A percentile compares a stretch with the other conserved stretches of the same genome.
phyloP scores from a whole-genome alignment of 2,888 invertebrate genomes.

The Heliconius ismenius region DNA sequence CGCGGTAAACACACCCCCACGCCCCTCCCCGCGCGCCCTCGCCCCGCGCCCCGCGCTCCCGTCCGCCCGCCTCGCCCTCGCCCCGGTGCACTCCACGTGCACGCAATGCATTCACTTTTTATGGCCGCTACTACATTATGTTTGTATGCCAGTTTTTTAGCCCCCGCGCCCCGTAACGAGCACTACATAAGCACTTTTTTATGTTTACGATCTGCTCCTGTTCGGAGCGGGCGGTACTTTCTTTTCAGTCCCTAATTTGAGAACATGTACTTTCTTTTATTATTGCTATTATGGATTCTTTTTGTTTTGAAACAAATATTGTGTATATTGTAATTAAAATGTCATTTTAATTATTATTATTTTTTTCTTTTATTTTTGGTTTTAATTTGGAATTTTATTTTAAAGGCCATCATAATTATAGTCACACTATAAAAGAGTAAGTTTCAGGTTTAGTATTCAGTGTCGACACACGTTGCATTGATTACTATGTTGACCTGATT shows the following conservation, averaged over 20 bases:
- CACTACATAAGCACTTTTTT: slow-evolving; percentile 79
- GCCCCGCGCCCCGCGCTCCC: slow-evolving; percentile 40
- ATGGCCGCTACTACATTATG: slow-evolving; percentile 78
- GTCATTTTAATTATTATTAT: neutral
- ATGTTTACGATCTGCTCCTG: slow-evolving; percentile 74
- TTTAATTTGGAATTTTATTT: too few species aligned
- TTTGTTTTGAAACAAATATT: neutral
- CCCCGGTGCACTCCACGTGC: slow-evolving; percentile 68
- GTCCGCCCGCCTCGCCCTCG: slow-evolving; percentile 46
- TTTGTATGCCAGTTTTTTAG: slow-evolving; percentile 75
- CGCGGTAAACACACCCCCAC: slow-evolving; percentile 77
- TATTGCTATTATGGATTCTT: slow-evolving; percentile 22
- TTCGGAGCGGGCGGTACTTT: slow-evolving; percentile 65
- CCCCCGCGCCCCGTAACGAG: slow-evolving; percentile 66
- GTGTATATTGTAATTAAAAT: neutral
- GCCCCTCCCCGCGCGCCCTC: slow-evolving; percentile 56
- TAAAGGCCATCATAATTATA: too few species aligned
- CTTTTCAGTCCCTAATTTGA: slow-evolving; percentile 67
- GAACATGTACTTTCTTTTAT: slow-evolving; percentile 49
- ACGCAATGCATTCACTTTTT: slow-evolving; percentile 80
- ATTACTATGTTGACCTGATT: too few species aligned
- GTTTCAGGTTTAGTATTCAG: too few species aligned
- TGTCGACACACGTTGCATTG: too few species aligned
- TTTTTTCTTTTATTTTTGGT: neutral
- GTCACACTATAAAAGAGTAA: too few species aligned